Percentiles rank a stretch among this genome's conserved stretches.
These are phyloP conservation scores for Drosophila percnosoma DNA, from an alignment of 2,888 invertebrate species.

Conservation along the genomic window DNA sequence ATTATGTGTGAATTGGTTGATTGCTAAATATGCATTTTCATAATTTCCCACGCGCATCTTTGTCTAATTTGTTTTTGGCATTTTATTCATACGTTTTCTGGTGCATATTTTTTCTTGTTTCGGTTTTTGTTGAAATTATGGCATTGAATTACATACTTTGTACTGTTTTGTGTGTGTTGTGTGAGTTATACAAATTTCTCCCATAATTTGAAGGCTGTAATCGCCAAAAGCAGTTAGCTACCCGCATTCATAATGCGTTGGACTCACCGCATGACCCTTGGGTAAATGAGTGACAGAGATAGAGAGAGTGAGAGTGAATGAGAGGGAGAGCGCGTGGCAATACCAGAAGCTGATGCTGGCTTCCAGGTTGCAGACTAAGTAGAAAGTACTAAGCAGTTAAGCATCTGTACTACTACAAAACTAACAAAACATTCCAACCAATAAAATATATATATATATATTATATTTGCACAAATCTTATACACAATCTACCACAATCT, in stretches of 20 bases:
- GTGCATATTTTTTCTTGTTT: constrained; percentile 61
- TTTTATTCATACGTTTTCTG: constrained; percentile 27
- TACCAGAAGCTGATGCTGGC: constrained; percentile 28
- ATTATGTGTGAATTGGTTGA: constrained; percentile 38
- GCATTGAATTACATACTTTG: constrained; percentile 66
- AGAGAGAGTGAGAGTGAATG: neutral
- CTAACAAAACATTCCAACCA: neutral
- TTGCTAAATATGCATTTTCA: constrained; percentile 39
- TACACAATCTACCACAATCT: neutral
- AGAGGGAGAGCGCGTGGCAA: constrained; percentile 33
- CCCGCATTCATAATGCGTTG: constrained; percentile 52
- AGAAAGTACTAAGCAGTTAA: neutral
- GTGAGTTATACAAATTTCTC: constrained; percentile 51
- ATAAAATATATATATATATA: neutral
- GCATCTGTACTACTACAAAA: neutral
- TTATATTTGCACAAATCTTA: neutral
- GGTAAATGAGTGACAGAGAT: neutral
- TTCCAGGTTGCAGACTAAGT: neutral
- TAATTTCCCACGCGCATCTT: constrained; percentile 68
- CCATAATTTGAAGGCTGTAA: constrained; percentile 54
- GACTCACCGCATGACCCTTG: constrained; percentile 31
- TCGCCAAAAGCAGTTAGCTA: constrained; percentile 35
- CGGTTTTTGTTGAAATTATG: constrained; percentile 50
- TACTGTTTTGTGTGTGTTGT: neutral
- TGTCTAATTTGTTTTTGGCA: constrained; percentile 38